Base-by-base conservation (phyloP, 2,113 vertebrate species). In the Bubo scandiacus region DNA sequence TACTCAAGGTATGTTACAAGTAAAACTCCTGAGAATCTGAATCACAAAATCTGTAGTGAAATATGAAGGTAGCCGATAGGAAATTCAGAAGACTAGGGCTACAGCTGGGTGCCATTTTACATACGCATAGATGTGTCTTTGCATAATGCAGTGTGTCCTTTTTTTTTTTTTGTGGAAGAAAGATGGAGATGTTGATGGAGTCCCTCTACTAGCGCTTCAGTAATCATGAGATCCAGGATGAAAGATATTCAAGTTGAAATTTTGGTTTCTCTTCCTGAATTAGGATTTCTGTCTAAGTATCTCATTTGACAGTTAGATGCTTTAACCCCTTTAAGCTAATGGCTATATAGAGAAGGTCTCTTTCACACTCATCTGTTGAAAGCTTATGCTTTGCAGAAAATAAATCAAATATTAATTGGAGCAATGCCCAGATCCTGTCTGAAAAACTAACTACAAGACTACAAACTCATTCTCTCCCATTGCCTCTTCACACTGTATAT, bases 401-500 rank as follows among this genome's bases (percentile, higher is more conserved):
- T 80, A 95, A 89, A 94, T 95, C 34, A 95, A 88, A 95, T 92
- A 92, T 80, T 93, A 96, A 88, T 90, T 97, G 92, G 90, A 96
- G 18, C 7, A 81, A 79, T 82, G 81, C 92, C 85, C 45, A 85
- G 87, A 80, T 88, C 13, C 22, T 82, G 20, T 94, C 81, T 83
- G 52, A 38, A 58, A 94, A 86, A 62, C 22, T 11, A 66, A 79
- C 61, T 94, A 34, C 54, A 91, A 88, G 57, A 11, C 66, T 85
- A 91, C 61, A 80, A 82, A 88, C 30, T 72, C 74, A 68, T 81
- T 88, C 30, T 95, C 70, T 36, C 34, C 34, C n/a, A 45, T 38
- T 71, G 36, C 12, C 20, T 88, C 54, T 94, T 96, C 7, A 1
- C 36, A 65, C 43, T 82, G 29, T 82, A n/a, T 80, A 58, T 87